phyloP scores from a whole-genome alignment of 2,888 invertebrate species.

The Epinotia ramella region DNA sequence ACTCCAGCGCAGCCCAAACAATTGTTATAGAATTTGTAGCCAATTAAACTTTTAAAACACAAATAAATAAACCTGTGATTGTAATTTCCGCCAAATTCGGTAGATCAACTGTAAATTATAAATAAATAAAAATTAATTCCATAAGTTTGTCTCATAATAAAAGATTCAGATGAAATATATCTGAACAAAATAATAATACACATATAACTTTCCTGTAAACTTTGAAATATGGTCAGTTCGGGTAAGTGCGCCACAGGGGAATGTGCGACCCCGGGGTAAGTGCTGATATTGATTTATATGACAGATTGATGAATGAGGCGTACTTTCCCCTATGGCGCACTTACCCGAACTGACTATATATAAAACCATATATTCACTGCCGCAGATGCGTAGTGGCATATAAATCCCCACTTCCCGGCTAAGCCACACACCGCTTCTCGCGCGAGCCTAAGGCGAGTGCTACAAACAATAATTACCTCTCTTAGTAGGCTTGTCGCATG shows the following conservation, averaged over 20 bases:
- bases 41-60: neutral
- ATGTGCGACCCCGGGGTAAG: no score
- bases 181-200: no score
- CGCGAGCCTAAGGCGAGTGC: neutral
- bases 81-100: constrained; percentile 6
- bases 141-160: neutral
- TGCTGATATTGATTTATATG: no score
- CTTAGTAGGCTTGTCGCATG: constrained; percentile 56
- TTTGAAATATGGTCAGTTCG: no score
- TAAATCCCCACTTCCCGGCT: no score
- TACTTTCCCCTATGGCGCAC: no score
- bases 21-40: neutral
- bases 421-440: neutral
- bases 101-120: constrained; percentile 6
- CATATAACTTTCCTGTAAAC: no score
- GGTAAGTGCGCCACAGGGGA: no score
- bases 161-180: neutral
- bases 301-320: no score
- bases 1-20: no score
- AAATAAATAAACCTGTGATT: constrained; percentile 9
- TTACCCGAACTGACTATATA: no score
- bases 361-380: neutral
- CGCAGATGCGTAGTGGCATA: no score
- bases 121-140: neutral
- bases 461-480: constrained; percentile 58